These are phyloP conservation scores for Cyrtorhinus lividipennis DNA, from an alignment of 1,140 invertebrate genomes.

Conservation along the genomic window DNA sequence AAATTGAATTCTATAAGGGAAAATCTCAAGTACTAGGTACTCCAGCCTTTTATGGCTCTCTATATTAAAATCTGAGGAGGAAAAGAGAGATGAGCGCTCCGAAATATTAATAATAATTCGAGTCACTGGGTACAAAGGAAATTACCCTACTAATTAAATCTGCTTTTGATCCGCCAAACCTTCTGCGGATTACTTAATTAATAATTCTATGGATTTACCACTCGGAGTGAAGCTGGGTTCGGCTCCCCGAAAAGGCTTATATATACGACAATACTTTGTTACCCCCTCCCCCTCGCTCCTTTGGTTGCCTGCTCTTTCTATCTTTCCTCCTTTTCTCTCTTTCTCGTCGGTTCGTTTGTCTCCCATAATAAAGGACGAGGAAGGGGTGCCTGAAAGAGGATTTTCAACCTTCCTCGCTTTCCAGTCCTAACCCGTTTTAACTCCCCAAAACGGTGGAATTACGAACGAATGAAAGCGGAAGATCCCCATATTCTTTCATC, in stretches of 20 bases:
- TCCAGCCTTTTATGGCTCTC: conserved; percentile 1
- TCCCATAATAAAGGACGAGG: conserved; percentile 11
- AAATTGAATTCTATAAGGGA: conserved; percentile 1
- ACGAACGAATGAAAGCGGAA: conserved; percentile 7
- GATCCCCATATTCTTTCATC: too few relatives aligned
- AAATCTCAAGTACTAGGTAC: not conserved
- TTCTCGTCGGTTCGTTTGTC: conserved; percentile 7
- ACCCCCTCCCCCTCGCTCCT: not conserved
- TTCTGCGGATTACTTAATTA: conserved; percentile 16
- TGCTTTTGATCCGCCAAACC: conserved; percentile 15
- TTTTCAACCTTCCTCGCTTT: not conserved
- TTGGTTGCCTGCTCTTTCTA: not conserved
- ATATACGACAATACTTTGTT: conserved; percentile 15
- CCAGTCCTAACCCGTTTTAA: conserved; percentile 11
- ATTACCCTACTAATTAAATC: conserved; percentile 16
- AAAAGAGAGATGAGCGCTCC: conserved; percentile 7
- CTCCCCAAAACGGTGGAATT: conserved; percentile 9
- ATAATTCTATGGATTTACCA: conserved; percentile 16
- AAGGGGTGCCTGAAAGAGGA: not conserved
- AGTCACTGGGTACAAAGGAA: conserved; percentile 12
- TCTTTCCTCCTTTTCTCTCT: not conserved
- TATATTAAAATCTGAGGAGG: conserved; percentile 1
- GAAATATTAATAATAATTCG: conserved; percentile 15
- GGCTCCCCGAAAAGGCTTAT: conserved; percentile 1
- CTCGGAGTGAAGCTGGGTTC: not conserved